Evolutionary conservation across 2,113 vertebrate species (phyloP).

Genomic region (Anoplopoma fimbria): DNA sequence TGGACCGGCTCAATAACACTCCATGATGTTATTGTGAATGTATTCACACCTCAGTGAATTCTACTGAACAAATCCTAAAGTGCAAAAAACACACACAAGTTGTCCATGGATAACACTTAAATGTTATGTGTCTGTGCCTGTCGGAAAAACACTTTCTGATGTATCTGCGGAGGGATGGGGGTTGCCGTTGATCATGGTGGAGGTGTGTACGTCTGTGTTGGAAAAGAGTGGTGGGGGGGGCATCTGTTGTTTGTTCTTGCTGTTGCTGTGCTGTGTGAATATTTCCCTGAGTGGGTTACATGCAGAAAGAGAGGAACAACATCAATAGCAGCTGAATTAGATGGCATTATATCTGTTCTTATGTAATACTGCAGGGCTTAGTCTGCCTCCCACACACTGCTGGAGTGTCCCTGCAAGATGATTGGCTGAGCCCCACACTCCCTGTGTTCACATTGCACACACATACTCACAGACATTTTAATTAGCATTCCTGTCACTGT

Average conservation of each 20-base stretch:
- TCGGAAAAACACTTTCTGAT: conserved; percentile 21
- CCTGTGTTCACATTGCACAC: neutral
- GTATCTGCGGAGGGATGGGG: neutral
- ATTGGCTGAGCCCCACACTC: conserved; percentile 44
- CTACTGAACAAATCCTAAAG: neutral
- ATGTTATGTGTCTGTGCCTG: conserved; percentile 7
- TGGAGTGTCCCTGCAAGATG: conserved; percentile 54
- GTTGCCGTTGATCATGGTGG: neutral
- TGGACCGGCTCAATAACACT: conserved; percentile 4
- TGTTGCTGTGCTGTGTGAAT: conserved; percentile 37
- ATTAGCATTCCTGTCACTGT: neutral
- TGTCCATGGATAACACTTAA: neutral
- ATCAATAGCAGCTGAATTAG: conserved; percentile 61
- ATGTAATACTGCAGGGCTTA: conserved; percentile 76
- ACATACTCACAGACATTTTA: neutral
- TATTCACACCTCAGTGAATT: conserved; percentile 2
- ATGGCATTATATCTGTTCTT: conserved; percentile 59
- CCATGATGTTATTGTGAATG: conserved; percentile 20
- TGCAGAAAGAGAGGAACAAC: conserved; percentile 45
- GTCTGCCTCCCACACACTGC: conserved; percentile 64
- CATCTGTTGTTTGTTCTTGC: neutral
- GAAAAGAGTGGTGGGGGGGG: neutral
- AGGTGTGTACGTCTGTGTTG: neutral
- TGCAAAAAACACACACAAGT: neutral
- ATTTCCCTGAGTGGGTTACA: conserved; percentile 61